A percentile compares a stretch with the other conserved stretches of the same genome.
These are phyloP conservation scores for Saccostrea echinata DNA, from an alignment of 1,140 invertebrate species.

Conservation along the genomic window DNA sequence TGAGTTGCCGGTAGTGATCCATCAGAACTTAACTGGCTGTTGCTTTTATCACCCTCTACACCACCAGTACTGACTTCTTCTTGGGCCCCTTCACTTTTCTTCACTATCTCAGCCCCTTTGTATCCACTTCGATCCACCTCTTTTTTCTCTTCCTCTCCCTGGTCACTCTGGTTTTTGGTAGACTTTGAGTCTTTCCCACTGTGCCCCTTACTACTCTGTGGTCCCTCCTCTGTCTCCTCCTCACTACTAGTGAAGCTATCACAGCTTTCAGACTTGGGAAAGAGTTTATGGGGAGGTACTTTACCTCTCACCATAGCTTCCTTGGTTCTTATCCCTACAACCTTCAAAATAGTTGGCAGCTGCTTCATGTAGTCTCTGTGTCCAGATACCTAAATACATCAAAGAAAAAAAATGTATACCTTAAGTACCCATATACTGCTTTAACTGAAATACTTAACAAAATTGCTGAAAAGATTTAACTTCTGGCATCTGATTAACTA, in stretches of 20 bases:
- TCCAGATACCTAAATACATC: constrained; percentile 71
- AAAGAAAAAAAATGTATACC: not conserved
- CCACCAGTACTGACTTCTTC: not conserved
- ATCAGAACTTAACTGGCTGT: not conserved
- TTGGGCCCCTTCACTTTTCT: not conserved
- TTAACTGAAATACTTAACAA: too few relatives aligned
- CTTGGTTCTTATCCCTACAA: constrained; percentile 79
- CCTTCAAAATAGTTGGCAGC: constrained; percentile 82
- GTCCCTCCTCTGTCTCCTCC: constrained; percentile 1
- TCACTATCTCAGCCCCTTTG: not conserved
- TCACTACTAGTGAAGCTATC: constrained; percentile 56
- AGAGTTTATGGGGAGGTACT: constrained; percentile 19
- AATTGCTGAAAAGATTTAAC: too few relatives aligned
- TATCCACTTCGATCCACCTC: not conserved
- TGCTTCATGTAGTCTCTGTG: constrained; percentile 85
- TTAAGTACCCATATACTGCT: too few relatives aligned
- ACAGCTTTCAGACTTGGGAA: constrained; percentile 12
- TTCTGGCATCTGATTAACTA: too few relatives aligned
- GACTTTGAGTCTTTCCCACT: not conserved
- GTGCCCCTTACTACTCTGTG: not conserved
- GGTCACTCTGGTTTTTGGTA: not conserved
- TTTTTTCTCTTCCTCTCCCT: too few relatives aligned
- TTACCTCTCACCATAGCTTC: constrained; percentile 53
- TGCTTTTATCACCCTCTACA: not conserved
- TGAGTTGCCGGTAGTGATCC: not conserved